Evolutionary conservation across 2,113 vertebrate genomes (phyloP), one percentile per base, ranked within the genome.

Genomic region (Cinclus cinclus): DNA sequence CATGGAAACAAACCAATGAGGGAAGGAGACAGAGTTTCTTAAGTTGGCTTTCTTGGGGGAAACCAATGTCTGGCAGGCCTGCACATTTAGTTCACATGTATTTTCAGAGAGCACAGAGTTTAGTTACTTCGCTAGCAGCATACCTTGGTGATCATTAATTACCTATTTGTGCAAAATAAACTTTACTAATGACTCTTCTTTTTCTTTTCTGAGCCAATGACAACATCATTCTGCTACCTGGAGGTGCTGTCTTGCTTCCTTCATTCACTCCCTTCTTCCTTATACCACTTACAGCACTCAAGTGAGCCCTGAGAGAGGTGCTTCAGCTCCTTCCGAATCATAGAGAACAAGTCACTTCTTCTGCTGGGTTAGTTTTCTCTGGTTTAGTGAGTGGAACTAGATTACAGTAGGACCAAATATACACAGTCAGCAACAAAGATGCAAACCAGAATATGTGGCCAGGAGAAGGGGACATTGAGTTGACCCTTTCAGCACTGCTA

Each of bases 201-300:
- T 68, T 35, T 65, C 50, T 49, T 80, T 88, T 56, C 35, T 71
- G 63, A 89, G 58, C 20, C 49, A 33, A 15, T 3, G 35, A 5
- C 8, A 83, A 80, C 25, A 39, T 55, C 58, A 17, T 42, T 63
- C 25, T 86, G 49, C 33, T 80, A 28, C 28, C 2, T 35, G 49
- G 55, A 63, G 13, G 20, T 25, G 10, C 10, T 5, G 2, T 14
- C 65, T 22, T 62, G 28, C 62, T 58, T 71, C 28, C 23, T 58
- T 62, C 65, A 27, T 58, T 63, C 42, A 27, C 9, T 20, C 28
- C 16, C 17, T 76, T 33, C 12, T 30, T 41, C 42, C 30, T 77
- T 28, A 58, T 10, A 28, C n/a, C 23, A 20, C 47, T 49, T 28
- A 24, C 0, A 39, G 56, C 67, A 44, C 15, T 59, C 0, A 0